Base-by-base conservation (phyloP, 2,888 invertebrate genomes). In the Cryptus viduatorius region DNA sequence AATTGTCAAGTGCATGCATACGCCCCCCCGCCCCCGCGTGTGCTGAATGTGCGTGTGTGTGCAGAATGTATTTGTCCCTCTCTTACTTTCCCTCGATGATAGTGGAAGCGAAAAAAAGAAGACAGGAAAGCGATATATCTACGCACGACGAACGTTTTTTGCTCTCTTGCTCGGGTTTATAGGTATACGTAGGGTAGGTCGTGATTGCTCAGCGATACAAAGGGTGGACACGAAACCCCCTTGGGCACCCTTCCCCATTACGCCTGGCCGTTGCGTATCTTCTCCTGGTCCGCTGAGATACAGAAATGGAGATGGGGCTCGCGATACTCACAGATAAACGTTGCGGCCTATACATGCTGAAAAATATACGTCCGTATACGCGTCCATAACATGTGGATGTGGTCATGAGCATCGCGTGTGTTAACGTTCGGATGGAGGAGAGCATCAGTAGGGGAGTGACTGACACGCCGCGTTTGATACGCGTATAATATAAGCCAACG, bases 201-300 rank as follows among this genome's bases (percentile, higher is more conserved):
- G 92, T 93, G 93, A 93, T 93, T 93, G 93, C 93, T 92, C 90
- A 90, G 88, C 91, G 91, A 93, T 93, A 93, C 93, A 93, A 93
- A 93, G 93, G 93, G 90, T 93, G 93, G 93, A 93, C 93, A 91
- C 85, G 83, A 83, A 87, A 90, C 88, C 91, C 92, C 90, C 92
- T 86, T 91, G 90, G 92, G 92, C 91, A 88, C 89, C 88, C 90
- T 88, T 89, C 89, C 87, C 89, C 87, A 90, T 90, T 89, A 91
- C 88, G 87, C 79, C 75, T 78, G 85, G 80, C 85, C 80, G 85
- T 84, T 88, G 87, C 86, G 89, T 86, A 87, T 84, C 88, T 87
- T 73, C 86, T 86, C 83, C 86, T 64, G 73, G 82, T 83, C 79
- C 80, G 69, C 79, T 65, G 79, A 85, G 84, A 86, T 84, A 83